Base-by-base conservation (phyloP, 2,888 invertebrate genomes). In the Xestia xanthographa region DNA sequence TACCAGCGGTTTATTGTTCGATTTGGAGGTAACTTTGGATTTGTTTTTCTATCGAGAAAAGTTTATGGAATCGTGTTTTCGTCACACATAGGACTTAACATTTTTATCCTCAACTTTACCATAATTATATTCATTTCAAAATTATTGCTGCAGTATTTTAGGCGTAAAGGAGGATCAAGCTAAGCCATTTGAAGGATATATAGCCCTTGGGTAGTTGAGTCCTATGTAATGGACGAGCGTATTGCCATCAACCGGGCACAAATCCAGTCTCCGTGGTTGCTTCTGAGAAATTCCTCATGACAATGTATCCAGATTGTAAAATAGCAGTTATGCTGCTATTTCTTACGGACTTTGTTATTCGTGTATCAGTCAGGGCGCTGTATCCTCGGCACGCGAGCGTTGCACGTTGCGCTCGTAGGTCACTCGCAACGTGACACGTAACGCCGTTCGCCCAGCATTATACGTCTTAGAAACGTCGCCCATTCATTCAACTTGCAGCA, bases 321-420 rank as follows among this genome's bases (percentile, higher is more conserved):
- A 34, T 63, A 14, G n/a, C 71, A 48, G 20, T 58, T 58, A 53
- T n/a, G 60, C 56, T 67, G 58, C 58, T 72, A 67, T 58, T 79
- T 68, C 58, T 69, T 14, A 9, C 5, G 62, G 17, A 70, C 66
- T 66, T 73, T 73, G 56, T 76, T 68, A 53, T 79, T 79, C 68
- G 43, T 72, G 83, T 82, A 80, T 83, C 83, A 83, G 83, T 80
- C 66, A 80, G 48, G 41, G 77, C 43, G 53, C 67, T 73, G 70
- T 80, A 85, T 80, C 82, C 78, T 75, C 79, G 72, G 83, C 86
- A 85, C 79, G 76, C 67, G 77, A 79, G 58, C 65, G 76, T 75
- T 72, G 72, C 84, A 84, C 82, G 79, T 80, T 76, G 71, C 62
- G 56, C 77, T 69, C 84, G 66, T 83, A 80, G 80, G 70, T 83